Conservation (phyloP, 2,888 invertebrate genomes). For the Acanthoscelides obtectus region DNA sequence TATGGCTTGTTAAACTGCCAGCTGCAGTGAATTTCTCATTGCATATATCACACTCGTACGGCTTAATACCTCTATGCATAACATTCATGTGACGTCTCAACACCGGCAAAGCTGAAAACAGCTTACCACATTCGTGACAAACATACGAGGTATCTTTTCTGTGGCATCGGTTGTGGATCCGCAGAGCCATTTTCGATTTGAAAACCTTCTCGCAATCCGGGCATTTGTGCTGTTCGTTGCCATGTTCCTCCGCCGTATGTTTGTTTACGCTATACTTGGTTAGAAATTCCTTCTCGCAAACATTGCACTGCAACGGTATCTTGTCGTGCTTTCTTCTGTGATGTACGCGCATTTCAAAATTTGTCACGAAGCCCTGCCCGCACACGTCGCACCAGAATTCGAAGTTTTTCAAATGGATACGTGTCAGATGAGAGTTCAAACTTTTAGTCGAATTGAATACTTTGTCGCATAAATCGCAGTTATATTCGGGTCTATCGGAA, state of each 20-base stretch:
- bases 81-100: conserved; percentile 3
- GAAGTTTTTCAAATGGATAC: neutral
- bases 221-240: neutral
- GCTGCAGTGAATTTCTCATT: conserved; percentile 23
- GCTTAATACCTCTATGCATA: conserved; percentile 4
- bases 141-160: neutral
- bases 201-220: neutral
- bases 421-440: neutral
- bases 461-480: neutral
- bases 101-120: neutral
- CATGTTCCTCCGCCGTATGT: neutral
- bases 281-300: neutral
- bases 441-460: neutral
- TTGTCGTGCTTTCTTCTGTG: neutral
- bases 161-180: neutral
- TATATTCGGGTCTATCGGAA: neutral
- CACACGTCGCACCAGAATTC: neutral
- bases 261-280: neutral
- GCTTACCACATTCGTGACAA: neutral
- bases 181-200: neutral
- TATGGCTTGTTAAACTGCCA: neutral
- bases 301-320: neutral
- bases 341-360: neutral
- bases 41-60: conserved; percentile 44
- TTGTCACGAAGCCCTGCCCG: neutral